Evolutionary conservation across 2,888 invertebrate genomes (phyloP).

Genomic region (Eucera pruinosa): DNA sequence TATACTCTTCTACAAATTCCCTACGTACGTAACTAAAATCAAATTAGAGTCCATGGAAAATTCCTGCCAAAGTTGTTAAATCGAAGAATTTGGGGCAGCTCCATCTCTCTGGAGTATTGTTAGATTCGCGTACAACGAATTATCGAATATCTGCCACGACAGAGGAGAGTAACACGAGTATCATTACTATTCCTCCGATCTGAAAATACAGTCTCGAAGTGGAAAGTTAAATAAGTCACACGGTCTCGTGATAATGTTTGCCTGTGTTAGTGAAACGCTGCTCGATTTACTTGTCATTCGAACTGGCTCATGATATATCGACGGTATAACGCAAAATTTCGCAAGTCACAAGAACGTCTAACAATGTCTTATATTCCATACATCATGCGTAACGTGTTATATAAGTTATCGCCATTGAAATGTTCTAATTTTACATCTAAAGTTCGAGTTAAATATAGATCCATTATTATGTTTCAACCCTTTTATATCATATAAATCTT

Average conservation of each 20-base stretch:
- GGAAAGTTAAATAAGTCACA: constrained; percentile 41
- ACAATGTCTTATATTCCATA: constrained; percentile 26
- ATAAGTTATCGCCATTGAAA: too few species aligned
- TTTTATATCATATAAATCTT: too few species aligned
- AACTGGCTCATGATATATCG: constrained; percentile 15
- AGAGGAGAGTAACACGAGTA: constrained; percentile 24
- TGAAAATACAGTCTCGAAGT: constrained; percentile 37
- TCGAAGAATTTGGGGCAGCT: background rate
- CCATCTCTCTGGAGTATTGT: constrained; percentile 23
- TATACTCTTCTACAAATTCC: background rate
- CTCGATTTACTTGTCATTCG: constrained; percentile 47
- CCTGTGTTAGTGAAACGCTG: constrained; percentile 27
- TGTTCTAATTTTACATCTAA: too few species aligned
- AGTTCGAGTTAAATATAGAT: too few species aligned
- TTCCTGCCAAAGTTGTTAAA: background rate
- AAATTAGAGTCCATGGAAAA: background rate
- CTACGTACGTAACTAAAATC: background rate
- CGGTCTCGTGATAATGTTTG: constrained; percentile 46
- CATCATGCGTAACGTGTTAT: too few species aligned
- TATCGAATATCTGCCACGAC: constrained; percentile 44
- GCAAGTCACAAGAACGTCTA: constrained; percentile 8
- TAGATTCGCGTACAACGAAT: constrained; percentile 45
- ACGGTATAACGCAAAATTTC: constrained; percentile 33
- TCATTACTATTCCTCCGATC: constrained; percentile 41
- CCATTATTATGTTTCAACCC: too few species aligned